Evolutionary conservation across 2,888 invertebrate species (phyloP).

Genomic region (Augochlorella aurata): DNA sequence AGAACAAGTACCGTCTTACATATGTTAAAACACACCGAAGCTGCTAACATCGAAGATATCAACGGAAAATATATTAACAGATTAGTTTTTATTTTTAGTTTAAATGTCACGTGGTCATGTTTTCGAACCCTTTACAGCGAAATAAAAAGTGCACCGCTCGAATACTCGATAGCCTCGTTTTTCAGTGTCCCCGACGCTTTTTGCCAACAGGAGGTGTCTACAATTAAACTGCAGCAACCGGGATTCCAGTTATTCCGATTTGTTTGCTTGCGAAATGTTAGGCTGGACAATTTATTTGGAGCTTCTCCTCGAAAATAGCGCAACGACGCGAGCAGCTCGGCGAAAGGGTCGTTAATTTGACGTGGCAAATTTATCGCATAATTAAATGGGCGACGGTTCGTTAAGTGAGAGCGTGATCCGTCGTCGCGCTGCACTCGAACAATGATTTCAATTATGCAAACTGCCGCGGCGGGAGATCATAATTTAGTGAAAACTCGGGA

Average conservation of each 20-base stretch:
- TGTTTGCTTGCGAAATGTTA: not conserved
- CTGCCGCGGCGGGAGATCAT: not conserved
- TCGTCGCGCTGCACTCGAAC: not conserved
- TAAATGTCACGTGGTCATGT: not conserved
- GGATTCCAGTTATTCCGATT: not conserved
- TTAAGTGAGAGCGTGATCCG: constrained; percentile 13
- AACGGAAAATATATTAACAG: not conserved
- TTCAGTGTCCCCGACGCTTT: not conserved
- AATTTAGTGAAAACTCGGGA: constrained; percentile 18
- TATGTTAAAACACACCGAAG: not conserved
- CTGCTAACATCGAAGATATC: no score
- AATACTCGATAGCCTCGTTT: not conserved
- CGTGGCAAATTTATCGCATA: not conserved
- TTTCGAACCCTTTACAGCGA: not conserved
- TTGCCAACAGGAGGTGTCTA: not conserved
- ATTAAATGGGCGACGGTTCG: constrained; percentile 20
- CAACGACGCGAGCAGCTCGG: not conserved
- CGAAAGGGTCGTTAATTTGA: not conserved
- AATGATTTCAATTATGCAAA: constrained; percentile 43
- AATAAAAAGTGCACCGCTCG: not conserved
- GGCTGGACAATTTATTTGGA: not conserved
- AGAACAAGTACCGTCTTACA: not conserved
- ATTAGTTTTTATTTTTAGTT: not conserved
- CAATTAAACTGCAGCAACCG: not conserved
- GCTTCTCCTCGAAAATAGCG: not conserved